phyloP scores from a whole-genome alignment of 2,888 invertebrate species.

The Rhyacophila evoluta region DNA sequence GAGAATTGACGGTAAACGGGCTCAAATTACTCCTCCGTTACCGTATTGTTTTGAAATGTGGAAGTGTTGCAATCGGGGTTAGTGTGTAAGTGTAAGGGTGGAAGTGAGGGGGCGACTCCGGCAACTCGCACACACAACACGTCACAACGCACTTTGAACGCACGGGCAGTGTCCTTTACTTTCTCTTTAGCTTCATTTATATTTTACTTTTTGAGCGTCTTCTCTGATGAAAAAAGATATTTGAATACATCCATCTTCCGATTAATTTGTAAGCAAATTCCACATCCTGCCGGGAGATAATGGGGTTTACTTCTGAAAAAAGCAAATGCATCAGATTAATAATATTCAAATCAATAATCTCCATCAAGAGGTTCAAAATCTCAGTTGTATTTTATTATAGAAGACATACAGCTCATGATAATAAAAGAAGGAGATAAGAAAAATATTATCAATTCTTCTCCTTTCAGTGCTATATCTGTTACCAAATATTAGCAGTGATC shows the following conservation, averaged over 20 bases:
- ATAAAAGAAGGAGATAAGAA: too few relatives aligned
- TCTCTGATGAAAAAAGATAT: constrained; percentile 20
- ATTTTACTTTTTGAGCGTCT: constrained; percentile 7
- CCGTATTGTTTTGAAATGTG: too few relatives aligned
- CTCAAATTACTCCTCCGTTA: too few relatives aligned
- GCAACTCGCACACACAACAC: constrained; percentile 20
- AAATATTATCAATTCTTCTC: too few relatives aligned
- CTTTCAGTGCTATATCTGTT: too few relatives aligned
- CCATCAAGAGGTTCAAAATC: too few relatives aligned
- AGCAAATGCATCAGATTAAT: neutral
- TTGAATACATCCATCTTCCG: constrained; percentile 6
- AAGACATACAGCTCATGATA: too few relatives aligned
- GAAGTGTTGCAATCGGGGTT: too few relatives aligned
- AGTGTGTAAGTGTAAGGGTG: neutral
- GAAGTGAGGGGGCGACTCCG: neutral
- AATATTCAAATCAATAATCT: neutral
- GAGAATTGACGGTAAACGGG: too few relatives aligned
- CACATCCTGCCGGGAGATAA: constrained; percentile 20
- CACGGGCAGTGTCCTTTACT: constrained; percentile 26
- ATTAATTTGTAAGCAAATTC: constrained; percentile 11
- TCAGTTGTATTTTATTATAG: too few relatives aligned
- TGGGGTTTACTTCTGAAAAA: constrained; percentile 34
- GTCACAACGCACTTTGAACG: neutral
- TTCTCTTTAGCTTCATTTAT: neutral
- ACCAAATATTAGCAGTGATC: too few relatives aligned